Evolutionary conservation across 2,797 vertebrate species (phyloP).

Genomic region (Eospalax fontanierii): DNA sequence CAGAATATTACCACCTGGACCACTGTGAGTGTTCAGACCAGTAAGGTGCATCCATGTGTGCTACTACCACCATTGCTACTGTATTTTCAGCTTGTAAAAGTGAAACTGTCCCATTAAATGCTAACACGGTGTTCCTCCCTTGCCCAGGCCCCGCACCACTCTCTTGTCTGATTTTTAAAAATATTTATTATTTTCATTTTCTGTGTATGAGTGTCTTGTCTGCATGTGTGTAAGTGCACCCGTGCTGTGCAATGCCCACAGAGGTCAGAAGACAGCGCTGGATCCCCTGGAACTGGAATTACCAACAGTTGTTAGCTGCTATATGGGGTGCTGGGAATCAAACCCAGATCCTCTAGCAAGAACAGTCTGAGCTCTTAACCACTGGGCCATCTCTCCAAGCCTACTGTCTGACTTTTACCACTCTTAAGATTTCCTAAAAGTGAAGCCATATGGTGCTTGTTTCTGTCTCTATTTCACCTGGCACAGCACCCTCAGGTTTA

Average conservation of each 20-base stretch:
- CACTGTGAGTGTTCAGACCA: background rate
- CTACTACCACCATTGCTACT: background rate
- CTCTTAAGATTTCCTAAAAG: background rate
- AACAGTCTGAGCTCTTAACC: too few species aligned
- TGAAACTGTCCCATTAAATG: background rate
- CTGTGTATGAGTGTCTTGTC: too few species aligned
- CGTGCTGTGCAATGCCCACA: too few species aligned
- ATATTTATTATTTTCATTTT: too few species aligned
- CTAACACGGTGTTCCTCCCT: background rate
- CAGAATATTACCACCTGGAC: background rate
- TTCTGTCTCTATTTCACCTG: background rate
- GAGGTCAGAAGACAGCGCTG: too few species aligned
- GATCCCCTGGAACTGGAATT: too few species aligned
- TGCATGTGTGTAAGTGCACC: too few species aligned
- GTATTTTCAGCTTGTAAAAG: background rate
- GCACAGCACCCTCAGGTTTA: background rate
- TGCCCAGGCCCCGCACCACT: background rate
- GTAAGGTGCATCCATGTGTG: background rate
- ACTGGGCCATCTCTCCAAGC: too few species aligned
- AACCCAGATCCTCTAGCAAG: too few species aligned
- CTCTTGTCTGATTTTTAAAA: background rate
- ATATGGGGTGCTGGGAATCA: too few species aligned
- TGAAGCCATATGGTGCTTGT: rapidly evolving
- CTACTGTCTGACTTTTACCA: background rate
- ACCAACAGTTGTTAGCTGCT: too few species aligned